phyloP scores from a whole-genome alignment of 2,113 vertebrate genomes.

The Felis catus region DNA sequence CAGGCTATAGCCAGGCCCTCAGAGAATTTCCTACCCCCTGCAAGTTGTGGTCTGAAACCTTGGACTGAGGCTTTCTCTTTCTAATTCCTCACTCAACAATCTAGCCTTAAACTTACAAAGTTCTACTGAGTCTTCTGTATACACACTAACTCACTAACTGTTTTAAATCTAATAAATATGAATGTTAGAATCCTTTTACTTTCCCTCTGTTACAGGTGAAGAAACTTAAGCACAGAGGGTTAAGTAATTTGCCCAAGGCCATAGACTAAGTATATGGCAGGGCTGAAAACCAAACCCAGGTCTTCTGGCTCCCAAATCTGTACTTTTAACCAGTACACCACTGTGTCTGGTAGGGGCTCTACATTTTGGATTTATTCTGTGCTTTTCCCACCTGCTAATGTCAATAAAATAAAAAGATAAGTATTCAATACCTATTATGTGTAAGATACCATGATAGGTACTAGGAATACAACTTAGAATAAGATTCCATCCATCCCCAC shows the following conservation, averaged over 20 bases:
- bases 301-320: not conserved
- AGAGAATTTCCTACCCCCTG: not conserved
- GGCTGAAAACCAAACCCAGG: not conserved
- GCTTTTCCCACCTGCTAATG: not conserved
- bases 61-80: not conserved
- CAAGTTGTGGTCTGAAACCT: not conserved
- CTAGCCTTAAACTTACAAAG: not conserved
- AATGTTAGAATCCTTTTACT: not conserved
- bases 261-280: not conserved
- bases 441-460: not conserved
- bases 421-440: not conserved
- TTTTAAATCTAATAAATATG: not conserved
- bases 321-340: not conserved
- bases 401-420: not conserved
- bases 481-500: not conserved
- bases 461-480: not conserved
- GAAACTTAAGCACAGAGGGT: not conserved
- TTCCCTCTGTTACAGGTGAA: not conserved
- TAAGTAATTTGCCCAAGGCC: not conserved
- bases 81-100: not conserved
- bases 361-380: not conserved
- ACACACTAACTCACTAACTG: not conserved
- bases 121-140: not conserved
- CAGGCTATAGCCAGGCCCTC: not conserved
- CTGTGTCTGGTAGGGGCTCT: accelerated